A percentile compares a stretch with the other conserved stretches of the same genome.
Evolutionary conservation across 2,797 vertebrate species (phyloP).

Genomic region (Argyrosomus regius): DNA sequence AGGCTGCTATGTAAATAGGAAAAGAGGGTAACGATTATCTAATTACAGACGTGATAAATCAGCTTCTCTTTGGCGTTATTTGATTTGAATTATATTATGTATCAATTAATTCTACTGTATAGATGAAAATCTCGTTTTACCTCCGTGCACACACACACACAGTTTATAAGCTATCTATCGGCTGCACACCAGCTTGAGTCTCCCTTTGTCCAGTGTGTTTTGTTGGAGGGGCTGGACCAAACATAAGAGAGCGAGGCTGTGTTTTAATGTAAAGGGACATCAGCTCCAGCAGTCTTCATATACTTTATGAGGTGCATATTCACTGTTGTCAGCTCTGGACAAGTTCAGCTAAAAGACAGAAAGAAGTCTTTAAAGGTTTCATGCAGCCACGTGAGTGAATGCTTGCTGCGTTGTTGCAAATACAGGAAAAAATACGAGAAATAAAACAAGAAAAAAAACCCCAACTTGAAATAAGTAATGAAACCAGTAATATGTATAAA

Average conservation of each 20-base stretch:
- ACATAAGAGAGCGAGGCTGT: conserved; percentile 25
- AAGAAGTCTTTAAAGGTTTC: conserved; percentile 13
- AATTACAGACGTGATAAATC: conserved; percentile 70
- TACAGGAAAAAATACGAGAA: no score
- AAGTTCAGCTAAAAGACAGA: conserved; percentile 34
- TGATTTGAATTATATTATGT: conserved; percentile 61
- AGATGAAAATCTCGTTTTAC: conserved; percentile 33
- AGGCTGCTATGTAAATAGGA: conserved; percentile 62
- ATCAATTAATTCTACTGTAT: conserved; percentile 54
- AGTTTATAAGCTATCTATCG: conserved; percentile 23
- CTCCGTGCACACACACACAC: not conserved
- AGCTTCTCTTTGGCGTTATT: conserved; percentile 57
- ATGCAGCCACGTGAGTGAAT: conserved; percentile 20
- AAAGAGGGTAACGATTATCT: conserved; percentile 70
- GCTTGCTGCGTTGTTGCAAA: conserved; percentile 8
- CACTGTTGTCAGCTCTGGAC: conserved; percentile 51
- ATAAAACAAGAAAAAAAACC: no score
- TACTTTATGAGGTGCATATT: conserved; percentile 57
- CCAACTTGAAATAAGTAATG: no score
- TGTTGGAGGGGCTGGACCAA: conserved; percentile 48
- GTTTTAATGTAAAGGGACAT: conserved; percentile 60
- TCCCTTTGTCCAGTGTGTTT: conserved; percentile 46
- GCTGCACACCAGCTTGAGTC: conserved; percentile 23
- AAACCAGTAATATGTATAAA: no score
- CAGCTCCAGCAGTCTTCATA: conserved; percentile 48